Evolutionary conservation across 1,140 invertebrate species (phyloP), one percentile per base, ranked within the genome.

Genomic region (Papilio xuthus): DNA sequence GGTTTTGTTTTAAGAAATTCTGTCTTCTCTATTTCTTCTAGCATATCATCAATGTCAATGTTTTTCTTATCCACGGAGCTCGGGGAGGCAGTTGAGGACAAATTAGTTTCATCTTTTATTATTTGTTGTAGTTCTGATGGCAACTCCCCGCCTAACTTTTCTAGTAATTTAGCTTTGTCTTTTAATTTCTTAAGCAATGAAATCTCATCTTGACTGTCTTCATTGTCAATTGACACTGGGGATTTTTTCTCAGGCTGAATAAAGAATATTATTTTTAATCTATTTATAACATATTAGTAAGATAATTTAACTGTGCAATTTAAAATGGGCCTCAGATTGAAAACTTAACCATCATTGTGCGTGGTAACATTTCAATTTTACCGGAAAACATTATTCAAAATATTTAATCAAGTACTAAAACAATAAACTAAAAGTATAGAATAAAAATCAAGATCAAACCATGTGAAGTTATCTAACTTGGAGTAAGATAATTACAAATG

Each of bases 21-120:
- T 76, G 87, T 93, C 73, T 90, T 91, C 79, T 94, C 92, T 37
- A 94, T 94, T 83, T 93, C 91, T 80, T 91, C 84, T 81, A 94
- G 74, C 41, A 94, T 79, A 72, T 93, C 91, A 82, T 94, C 92
- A 69, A 94, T 92, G 78, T 92, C 89, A 63, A 86, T 83, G 53
- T 85, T 83, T 10, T 82, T 73, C 50, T 80, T 79, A 53, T 84
- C 83, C 20, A 82, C 79, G 7, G 79, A 74, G 71, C 78, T 86
- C 1, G 88, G 88, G 4, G 90, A 88, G 0, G 72, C 70, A 12
- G 72, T 83, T 37, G 60, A 73, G 0, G 88, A 67, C 60, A 67
- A 87, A 44, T 81, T 82, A 0, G 82, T 81, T 42, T 92, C 89
- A 44, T 87, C 89, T 82, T 87, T 83, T 28, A 94, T 92, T 28